These are phyloP conservation scores for Lepus timidus DNA, from an alignment of 2,113 vertebrate species.

Conservation along the genomic window DNA sequence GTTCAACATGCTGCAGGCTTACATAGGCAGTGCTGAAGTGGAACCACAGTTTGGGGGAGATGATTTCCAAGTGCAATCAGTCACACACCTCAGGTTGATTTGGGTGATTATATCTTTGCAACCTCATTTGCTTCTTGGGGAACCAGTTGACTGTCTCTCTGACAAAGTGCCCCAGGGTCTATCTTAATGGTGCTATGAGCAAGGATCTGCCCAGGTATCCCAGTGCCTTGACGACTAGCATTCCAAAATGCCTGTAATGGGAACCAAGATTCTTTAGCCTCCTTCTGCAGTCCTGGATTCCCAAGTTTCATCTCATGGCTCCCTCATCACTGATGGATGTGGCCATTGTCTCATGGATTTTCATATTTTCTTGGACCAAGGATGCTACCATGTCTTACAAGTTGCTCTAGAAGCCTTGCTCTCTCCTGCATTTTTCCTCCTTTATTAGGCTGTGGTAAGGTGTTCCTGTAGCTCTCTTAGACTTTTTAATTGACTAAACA, in stretches of 20 bases:
- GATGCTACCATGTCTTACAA: not conserved
- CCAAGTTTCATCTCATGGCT: fast-evolving
- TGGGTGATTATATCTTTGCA: not conserved
- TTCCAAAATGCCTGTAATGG: not conserved
- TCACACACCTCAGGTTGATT: no score
- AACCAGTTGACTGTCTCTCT: fast-evolving
- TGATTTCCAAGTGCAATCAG: not conserved
- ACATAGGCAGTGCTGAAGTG: not conserved
- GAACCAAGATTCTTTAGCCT: no score
- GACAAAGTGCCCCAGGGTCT: not conserved
- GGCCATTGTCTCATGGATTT: not conserved
- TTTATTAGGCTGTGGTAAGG: not conserved
- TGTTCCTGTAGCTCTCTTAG: not conserved
- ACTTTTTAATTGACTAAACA: not conserved
- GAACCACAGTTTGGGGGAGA: not conserved
- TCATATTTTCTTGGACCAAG: not conserved
- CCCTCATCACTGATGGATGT: not conserved
- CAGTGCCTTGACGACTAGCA: not conserved
- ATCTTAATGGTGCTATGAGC: not conserved
- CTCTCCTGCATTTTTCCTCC: no score
- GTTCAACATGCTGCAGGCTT: fast-evolving
- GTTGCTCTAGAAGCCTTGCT: not conserved
- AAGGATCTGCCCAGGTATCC: no score
- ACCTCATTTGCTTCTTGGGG: not conserved
- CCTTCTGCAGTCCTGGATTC: not conserved